Evolutionary conservation across 2,888 invertebrate species (phyloP).

Genomic region (Chloromyia formosa): DNA sequence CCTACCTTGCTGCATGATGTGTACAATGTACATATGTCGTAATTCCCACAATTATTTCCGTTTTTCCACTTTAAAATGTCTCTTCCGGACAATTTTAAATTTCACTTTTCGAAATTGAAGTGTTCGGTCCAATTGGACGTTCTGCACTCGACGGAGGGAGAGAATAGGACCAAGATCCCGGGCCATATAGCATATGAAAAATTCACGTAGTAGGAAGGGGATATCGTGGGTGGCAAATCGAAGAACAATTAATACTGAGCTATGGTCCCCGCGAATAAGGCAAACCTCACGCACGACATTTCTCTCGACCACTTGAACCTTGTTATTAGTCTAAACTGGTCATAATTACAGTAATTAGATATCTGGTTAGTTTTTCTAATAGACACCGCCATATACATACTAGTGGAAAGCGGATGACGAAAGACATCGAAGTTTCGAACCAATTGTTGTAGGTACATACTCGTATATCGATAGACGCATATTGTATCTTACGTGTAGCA

Average conservation of each 20-base stretch:
- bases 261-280: constrained; percentile 4
- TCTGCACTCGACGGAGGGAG: not conserved
- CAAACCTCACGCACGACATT: constrained; percentile 20
- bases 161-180: not conserved
- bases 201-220: not conserved
- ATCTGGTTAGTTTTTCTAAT: constrained; percentile 40
- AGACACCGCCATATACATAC: constrained; percentile 3
- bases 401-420: constrained; percentile 18
- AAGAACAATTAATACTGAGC: constrained; percentile 26
- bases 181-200: too few species aligned
- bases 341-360: constrained; percentile 45
- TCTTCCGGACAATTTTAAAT: constrained; percentile 39
- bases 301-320: constrained; percentile 22
- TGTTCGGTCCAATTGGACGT: not conserved
- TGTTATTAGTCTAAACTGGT: constrained; percentile 44
- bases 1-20: not conserved
- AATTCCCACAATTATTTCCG: constrained; percentile 47
- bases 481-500: not conserved
- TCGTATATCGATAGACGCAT: not conserved
- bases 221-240: not conserved
- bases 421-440: constrained; percentile 1
- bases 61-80: constrained; percentile 45
- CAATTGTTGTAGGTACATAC: too few species aligned
- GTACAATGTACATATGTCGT: constrained; percentile 9
- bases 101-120: constrained; percentile 36